Base-by-base conservation (phyloP, 2,888 invertebrate species). In the Physocephala rufipes region DNA sequence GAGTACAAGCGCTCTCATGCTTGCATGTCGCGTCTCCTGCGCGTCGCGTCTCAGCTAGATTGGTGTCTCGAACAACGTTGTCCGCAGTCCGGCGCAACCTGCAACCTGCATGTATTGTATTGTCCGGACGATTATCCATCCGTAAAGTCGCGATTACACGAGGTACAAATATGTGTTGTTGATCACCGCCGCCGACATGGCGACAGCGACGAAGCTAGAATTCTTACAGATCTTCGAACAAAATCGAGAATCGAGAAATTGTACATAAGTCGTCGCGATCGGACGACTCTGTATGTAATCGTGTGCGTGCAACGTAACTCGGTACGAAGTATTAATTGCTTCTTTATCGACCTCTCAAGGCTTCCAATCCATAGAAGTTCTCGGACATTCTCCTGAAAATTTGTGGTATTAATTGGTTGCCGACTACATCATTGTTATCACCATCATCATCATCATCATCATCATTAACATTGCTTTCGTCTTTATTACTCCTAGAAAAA, bases 21-120 rank as follows among this genome's bases (percentile, higher is more conserved):
- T 36, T 58, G 67, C 67, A 67, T 67, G 67, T 58, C 66, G 55
- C 36, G 36, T 7, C 36, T 43, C 67, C 26, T 43, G 58, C 66
- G 55, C 36, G 36, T 7, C 36, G 58, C 67, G 43, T 43, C 24
- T 4, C 58, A 24, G 26, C n/a, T 7, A 53, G 30, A 24, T 51
- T 26, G 49, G 28, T n/a, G 47, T 47, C 24, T n/a, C 7, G 24
- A 26, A 58, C 36, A 24, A 24, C 43, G 67, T 24, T 67, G 65
- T 55, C 58, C 26, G 67, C 45, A 24, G 26, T 45, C 58, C 45
- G 21, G 21, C n/a, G 58, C 26, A 58, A 45, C 26, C 24, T 67
- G 67, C 45, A 67, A 67, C 45, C 58, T 58, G 36, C 67, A 16
- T n/a, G 58, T 21, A 21, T 24, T 26, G 45, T 67, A 58, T 58